A percentile compares a stretch with the other conserved stretches of the same genome.
phyloP scores from a whole-genome alignment of 2,797 vertebrate genomes.

The Threskiornis aethiopicus region DNA sequence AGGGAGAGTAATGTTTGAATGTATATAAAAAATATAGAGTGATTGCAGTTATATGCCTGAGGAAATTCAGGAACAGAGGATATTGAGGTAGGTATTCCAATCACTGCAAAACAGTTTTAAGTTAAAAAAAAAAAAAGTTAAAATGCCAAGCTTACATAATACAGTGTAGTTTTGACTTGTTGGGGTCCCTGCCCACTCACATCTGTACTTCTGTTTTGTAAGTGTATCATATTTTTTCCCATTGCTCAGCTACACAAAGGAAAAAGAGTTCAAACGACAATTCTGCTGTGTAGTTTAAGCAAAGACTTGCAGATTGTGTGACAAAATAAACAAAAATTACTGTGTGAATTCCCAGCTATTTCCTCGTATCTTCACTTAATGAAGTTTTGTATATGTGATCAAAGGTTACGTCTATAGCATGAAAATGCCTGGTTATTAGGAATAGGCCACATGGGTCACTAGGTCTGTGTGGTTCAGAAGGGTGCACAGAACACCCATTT shows the following conservation, averaged over 20 bases:
- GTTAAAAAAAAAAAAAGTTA: not conserved
- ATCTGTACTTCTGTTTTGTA: not conserved
- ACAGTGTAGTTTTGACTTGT: not conserved
- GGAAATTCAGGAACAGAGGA: conserved; percentile 33
- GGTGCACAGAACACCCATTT: not conserved
- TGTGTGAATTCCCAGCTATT: not conserved
- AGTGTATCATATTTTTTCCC: not conserved
- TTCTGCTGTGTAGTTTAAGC: not conserved
- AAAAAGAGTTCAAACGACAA: not conserved
- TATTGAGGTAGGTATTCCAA: conserved; percentile 29
- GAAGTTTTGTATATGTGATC: not conserved
- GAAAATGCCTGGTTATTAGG: not conserved
- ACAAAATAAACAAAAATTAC: not conserved
- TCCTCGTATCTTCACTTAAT: not conserved
- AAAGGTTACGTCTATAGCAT: not conserved
- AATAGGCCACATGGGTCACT: rapidly evolving
- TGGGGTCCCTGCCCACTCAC: not conserved
- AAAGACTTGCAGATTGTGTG: not conserved
- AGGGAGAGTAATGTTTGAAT: conserved; percentile 33
- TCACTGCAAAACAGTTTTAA: not conserved
- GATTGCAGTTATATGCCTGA: conserved; percentile 47
- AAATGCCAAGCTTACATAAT: not conserved
- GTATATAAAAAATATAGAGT: conserved; percentile 29
- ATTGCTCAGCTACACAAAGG: not conserved
- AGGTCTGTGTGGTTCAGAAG: not conserved